Evolutionary conservation across 2,888 invertebrate species (phyloP), one percentile per base, ranked within the genome.

Genomic region (Cantharis lateralis): DNA sequence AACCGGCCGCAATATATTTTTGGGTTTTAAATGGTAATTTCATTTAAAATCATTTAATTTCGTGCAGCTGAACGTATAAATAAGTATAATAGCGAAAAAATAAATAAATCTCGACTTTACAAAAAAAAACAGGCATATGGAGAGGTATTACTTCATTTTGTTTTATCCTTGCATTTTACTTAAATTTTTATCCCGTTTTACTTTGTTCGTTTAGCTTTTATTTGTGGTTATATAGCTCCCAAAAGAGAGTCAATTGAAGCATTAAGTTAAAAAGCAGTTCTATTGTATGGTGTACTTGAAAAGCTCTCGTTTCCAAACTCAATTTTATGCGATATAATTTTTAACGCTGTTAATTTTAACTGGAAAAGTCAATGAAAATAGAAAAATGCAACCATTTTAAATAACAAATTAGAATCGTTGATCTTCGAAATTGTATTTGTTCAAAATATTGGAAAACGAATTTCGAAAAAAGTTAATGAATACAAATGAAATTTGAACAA

Each of bases 211-310:
- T 66, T 66, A 66, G 64, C 64, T 66, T 66, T 20, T 66, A 66
- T 66, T 66, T 66, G 64, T 66, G 64, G 64, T 66, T 66, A 66
- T 66, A 66, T 66, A 66, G 64, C 64, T 66, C 64, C 64, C 64
- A 66, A 66, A 66, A 66, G 64, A 20, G 64, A 66, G 64, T 66
- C 64, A 66, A 66, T 66, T 66, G 64, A 66, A 66, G 64, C 64
- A 66, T 66, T 20, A 20, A 66, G 64, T 66, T 66, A 66, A 66
- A 66, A 66, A 66, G 64, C 64, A 66, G 64, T 66, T 66, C 64
- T 66, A 66, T 66, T 66, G 20, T 66, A 18, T 20, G 24, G 64
- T 66, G 64, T 16, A 20, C 64, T 66, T 66, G 64, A 66, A 66
- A 66, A 24, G 20, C 18, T 20, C 64, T 66, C 64, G 18, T 66